phyloP scores from a whole-genome alignment of 2,797 vertebrate genomes.

The Chloroceryle inda region DNA sequence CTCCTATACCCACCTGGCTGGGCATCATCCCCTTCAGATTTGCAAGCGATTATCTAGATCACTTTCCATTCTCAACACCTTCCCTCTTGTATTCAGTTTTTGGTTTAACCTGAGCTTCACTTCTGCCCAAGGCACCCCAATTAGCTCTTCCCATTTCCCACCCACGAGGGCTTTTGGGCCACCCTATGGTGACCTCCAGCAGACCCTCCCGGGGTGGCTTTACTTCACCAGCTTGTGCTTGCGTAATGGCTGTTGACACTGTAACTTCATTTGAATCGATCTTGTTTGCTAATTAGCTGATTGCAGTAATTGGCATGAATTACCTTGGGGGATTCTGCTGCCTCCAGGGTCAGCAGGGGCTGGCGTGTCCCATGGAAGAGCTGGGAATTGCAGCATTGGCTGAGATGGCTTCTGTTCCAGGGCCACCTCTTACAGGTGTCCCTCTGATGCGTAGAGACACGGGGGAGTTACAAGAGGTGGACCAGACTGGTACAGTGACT shows the following conservation, averaged over 20 bases:
- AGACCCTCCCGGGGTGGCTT: not conserved
- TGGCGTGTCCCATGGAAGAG: rapidly evolving
- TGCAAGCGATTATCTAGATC: not conserved
- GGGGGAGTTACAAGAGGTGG: not conserved
- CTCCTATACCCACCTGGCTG: not conserved
- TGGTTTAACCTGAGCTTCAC: not conserved
- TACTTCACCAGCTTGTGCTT: not conserved
- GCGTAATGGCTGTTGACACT: conserved; percentile 41
- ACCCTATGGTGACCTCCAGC: not conserved
- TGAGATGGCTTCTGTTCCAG: not conserved
- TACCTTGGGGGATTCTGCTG: conserved; percentile 21
- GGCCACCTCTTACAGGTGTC: not conserved
- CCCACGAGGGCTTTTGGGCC: not conserved
- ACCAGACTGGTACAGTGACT: not conserved
- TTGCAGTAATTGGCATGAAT: conserved; percentile 61
- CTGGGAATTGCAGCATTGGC: not conserved
- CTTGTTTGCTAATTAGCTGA: conserved; percentile 68
- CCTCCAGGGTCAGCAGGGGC: not conserved
- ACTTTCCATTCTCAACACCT: not conserved
- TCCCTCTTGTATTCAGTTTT: not conserved
- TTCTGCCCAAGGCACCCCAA: not conserved
- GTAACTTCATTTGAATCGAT: conserved; percentile 56
- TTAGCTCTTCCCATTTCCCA: not conserved
- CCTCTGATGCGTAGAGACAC: not conserved
- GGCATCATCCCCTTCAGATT: not conserved